A percentile compares a stretch with the other conserved stretches of the same genome.
phyloP scores from a whole-genome alignment of 2,888 invertebrate species.

The Acanthococcus lagerstroemiae region DNA sequence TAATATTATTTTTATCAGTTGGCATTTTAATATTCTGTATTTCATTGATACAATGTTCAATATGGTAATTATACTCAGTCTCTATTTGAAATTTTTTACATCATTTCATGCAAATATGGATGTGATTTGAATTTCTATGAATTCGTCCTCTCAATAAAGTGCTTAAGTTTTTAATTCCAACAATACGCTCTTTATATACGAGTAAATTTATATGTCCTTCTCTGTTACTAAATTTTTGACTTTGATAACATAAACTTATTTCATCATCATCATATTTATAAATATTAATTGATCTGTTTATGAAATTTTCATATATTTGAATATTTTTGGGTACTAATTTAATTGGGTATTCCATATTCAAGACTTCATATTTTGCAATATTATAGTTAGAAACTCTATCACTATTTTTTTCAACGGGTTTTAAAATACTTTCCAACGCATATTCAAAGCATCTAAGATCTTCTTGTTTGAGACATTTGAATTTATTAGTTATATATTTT shows the following conservation, averaged over 20 bases:
- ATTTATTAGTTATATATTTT: conserved; percentile 3
- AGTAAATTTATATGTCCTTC: conserved; percentile 2
- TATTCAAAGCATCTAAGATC: conserved; percentile 4
- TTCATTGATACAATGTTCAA: not conserved
- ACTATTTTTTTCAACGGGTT: not conserved
- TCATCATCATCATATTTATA: not conserved
- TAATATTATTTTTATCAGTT: conserved; percentile 6
- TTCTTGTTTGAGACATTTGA: conserved; percentile 3
- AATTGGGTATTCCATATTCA: conserved; percentile 5
- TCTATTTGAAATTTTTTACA: conserved; percentile 1
- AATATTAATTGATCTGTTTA: conserved; percentile 3
- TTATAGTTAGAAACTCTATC: not conserved
- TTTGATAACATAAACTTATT: not conserved
- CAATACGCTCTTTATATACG: not conserved
- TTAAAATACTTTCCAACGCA: not conserved
- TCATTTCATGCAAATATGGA: not conserved
- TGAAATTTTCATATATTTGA: not conserved
- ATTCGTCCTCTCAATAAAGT: not conserved
- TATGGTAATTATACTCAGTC: not conserved
- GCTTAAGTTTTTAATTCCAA: not conserved
- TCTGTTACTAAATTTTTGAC: conserved; percentile 2
- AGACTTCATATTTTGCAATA: not conserved
- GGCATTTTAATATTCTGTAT: not conserved
- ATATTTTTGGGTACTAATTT: not conserved
- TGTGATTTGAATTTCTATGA: not conserved